phyloP scores from a whole-genome alignment of 2,113 vertebrate genomes.

The Paratilapia polleni region DNA sequence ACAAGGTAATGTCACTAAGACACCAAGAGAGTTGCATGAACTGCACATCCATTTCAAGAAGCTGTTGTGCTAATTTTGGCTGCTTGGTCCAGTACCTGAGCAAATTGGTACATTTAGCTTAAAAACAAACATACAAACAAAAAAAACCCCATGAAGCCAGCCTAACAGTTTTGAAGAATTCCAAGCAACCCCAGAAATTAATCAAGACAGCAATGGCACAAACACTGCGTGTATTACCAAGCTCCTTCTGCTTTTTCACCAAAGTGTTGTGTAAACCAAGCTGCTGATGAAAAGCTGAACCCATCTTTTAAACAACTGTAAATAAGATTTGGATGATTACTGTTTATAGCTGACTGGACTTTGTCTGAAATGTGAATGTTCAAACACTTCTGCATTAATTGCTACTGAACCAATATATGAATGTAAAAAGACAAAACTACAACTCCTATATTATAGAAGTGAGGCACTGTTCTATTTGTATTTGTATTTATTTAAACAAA shows the following conservation, averaged over 20 bases:
- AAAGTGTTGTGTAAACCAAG: not conserved
- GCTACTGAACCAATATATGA: not conserved
- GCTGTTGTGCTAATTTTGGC: not conserved
- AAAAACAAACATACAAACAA: not conserved
- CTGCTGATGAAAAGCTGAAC: not conserved
- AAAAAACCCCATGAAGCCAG: not conserved
- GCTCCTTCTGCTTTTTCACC: constrained; percentile 17
- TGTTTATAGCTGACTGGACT: not conserved
- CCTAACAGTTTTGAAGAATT: not conserved
- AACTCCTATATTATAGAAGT: not conserved
- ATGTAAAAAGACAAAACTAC: not conserved
- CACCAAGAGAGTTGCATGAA: not conserved
- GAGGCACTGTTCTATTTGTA: not conserved
- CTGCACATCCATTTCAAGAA: not conserved
- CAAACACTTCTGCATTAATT: not conserved
- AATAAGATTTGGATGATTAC: not conserved
- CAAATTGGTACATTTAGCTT: not conserved
- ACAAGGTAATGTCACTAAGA: not conserved
- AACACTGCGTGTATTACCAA: constrained; percentile 1
- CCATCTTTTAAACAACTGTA: not conserved
- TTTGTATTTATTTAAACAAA: constrained; percentile 8
- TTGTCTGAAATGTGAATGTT: not conserved
- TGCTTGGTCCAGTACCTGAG: not conserved
- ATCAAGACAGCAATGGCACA: not conserved
- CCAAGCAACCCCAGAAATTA: not conserved